Percentiles rank a stretch among this genome's conserved stretches.
Evolutionary conservation across 2,113 vertebrate species (phyloP).

Genomic region (Oncorhynchus clarkii): DNA sequence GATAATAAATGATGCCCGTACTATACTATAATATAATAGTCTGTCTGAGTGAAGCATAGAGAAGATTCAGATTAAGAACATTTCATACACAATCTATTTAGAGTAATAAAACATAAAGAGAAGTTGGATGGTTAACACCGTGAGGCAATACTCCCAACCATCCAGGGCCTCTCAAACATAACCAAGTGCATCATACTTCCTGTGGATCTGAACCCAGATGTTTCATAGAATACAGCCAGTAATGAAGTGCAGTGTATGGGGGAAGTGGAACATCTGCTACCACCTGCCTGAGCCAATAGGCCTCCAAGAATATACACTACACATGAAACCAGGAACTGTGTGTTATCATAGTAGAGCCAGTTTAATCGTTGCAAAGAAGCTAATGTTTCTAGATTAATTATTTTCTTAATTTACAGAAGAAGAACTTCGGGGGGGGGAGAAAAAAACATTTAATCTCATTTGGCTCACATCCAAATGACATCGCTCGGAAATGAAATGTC

Average conservation of each 20-base stretch:
- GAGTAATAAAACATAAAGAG: no score
- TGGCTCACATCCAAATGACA: constrained; percentile 37
- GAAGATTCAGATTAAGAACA: no score
- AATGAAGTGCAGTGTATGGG: not conserved
- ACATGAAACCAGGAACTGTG: no score
- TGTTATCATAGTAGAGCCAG: not conserved
- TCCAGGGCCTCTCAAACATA: no score
- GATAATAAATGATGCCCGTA: no score
- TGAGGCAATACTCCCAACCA: no score
- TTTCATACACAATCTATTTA: no score
- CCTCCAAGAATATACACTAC: not conserved
- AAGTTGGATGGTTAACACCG: no score
- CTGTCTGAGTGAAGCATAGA: no score
- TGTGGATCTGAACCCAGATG: no score
- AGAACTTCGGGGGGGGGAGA: not conserved
- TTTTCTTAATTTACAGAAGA: not conserved
- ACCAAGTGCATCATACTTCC: no score
- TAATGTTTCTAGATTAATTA: constrained; percentile 7
- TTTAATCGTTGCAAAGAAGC: not conserved
- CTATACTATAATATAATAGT: no score
- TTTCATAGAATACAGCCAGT: not conserved
- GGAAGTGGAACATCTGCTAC: not conserved
- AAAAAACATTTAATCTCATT: not conserved
- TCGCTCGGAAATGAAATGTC: constrained; percentile 9
- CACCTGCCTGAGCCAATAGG: not conserved